Evolutionary conservation across 2,888 invertebrate genomes (phyloP).

Genomic region (Acronicta psi): DNA sequence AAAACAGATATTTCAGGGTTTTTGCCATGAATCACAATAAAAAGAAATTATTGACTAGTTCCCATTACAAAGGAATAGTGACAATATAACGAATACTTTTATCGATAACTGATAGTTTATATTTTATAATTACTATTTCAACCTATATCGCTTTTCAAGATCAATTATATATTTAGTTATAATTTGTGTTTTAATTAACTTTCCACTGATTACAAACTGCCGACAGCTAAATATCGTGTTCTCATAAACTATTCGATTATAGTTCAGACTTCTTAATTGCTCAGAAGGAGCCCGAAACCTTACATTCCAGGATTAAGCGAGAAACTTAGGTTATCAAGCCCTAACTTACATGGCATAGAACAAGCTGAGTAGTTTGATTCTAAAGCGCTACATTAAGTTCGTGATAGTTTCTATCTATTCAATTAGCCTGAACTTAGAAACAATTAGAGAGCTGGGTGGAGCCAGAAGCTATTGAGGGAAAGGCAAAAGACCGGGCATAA

Average conservation of each 20-base stretch:
- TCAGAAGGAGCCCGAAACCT: slow-evolving; percentile 5
- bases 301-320: not conserved
- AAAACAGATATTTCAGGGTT: too few relatives aligned
- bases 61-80: too few relatives aligned
- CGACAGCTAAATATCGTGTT: too few relatives aligned
- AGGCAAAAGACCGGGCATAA: slow-evolving; percentile 5
- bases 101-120: too few relatives aligned
- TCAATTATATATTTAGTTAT: too few relatives aligned
- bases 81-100: too few relatives aligned
- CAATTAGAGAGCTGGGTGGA: slow-evolving; percentile 27
- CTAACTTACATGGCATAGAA: slow-evolving; percentile 18
- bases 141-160: too few relatives aligned
- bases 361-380: slow-evolving; percentile 13
- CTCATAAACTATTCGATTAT: not conserved
- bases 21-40: too few relatives aligned
- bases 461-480: slow-evolving; percentile 16
- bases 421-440: slow-evolving; percentile 37
- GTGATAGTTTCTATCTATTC: slow-evolving; percentile 26
- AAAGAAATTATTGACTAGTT: too few relatives aligned
- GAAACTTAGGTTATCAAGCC: slow-evolving; percentile 15
- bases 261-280: slow-evolving; percentile 16
- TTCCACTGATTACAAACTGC: too few relatives aligned
- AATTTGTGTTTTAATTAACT: too few relatives aligned
- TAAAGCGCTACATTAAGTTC: slow-evolving; percentile 25
- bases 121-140: too few relatives aligned